Evolutionary conservation across 1,140 invertebrate species (phyloP).

Genomic region (Delia radicum): DNA sequence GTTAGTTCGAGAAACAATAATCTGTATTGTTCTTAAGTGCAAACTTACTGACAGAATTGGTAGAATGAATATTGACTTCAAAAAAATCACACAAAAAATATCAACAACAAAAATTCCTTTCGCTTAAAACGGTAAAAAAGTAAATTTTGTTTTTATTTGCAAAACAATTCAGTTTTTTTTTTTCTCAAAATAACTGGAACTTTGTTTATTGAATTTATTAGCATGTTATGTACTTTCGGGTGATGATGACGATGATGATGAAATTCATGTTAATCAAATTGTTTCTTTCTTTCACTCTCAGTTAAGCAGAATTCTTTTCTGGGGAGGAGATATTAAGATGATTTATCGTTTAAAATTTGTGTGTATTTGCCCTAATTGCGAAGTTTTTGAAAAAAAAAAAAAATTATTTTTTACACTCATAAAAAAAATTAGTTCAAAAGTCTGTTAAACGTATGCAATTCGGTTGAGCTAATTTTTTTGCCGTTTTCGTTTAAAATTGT

Average conservation of each 20-base stretch:
- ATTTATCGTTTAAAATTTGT: neutral
- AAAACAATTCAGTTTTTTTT: neutral
- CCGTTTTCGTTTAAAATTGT: too few species aligned
- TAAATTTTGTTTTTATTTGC: constrained; percentile 45
- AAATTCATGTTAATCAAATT: neutral
- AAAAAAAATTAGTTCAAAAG: too few species aligned
- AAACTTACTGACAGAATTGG: neutral
- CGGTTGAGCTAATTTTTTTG: too few species aligned
- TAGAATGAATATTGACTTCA: neutral
- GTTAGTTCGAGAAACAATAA: neutral
- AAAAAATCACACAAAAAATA: neutral
- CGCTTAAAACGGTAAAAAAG: constrained; percentile 54
- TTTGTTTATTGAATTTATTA: constrained; percentile 6
- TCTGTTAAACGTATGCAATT: too few species aligned
- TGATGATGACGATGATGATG: neutral
- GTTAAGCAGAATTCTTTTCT: neutral
- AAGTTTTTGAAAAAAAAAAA: neutral
- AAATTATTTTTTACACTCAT: too few species aligned
- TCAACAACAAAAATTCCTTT: constrained; percentile 36
- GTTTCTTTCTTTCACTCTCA: constrained; percentile 1
- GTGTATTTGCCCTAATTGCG: neutral
- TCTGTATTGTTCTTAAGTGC: neutral
- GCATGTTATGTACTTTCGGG: neutral
- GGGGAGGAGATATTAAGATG: neutral
- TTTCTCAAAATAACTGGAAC: constrained; percentile 10